These are phyloP conservation scores for Oikopleura vanhoeffeni DNA, from an alignment of 23 tunicate species.

Conservation along the genomic window DNA sequence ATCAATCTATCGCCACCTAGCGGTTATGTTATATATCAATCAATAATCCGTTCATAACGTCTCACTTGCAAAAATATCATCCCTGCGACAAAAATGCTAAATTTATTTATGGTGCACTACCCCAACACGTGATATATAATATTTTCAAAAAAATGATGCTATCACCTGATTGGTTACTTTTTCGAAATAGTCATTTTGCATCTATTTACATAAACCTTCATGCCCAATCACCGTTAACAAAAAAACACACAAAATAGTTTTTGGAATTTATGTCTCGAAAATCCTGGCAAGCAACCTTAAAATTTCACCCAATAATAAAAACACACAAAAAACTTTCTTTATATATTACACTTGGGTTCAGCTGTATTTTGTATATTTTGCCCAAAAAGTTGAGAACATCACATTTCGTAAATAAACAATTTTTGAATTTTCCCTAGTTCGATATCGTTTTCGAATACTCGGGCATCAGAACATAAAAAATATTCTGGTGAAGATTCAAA, in stretches of 20 bases:
- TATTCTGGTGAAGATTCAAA: too few species aligned
- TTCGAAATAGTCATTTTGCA: neutral
- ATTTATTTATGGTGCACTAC: constrained; percentile 8
- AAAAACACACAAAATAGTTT: neutral
- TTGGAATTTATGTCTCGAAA: neutral
- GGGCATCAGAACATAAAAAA: too few species aligned
- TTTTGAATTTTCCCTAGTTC: neutral
- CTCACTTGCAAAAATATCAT: neutral
- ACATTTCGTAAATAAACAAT: neutral
- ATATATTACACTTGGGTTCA: neutral
- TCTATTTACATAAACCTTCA: neutral
- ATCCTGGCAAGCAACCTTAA: neutral
- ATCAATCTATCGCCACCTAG: neutral
- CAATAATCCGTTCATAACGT: neutral
- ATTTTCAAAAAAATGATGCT: neutral
- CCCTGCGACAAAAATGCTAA: neutral
- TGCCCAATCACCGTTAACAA: neutral
- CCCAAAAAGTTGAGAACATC: neutral
- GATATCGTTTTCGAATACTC: neutral
- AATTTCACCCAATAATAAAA: neutral
- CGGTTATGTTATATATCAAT: neutral
- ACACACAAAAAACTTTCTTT: neutral
- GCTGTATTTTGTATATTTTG: neutral
- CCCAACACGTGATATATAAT: too few species aligned
- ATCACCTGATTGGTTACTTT: neutral